Evolutionary conservation across 2,113 vertebrate species (phyloP), one percentile per base, ranked within the genome.

Genomic region (Cichladusa arquata): DNA sequence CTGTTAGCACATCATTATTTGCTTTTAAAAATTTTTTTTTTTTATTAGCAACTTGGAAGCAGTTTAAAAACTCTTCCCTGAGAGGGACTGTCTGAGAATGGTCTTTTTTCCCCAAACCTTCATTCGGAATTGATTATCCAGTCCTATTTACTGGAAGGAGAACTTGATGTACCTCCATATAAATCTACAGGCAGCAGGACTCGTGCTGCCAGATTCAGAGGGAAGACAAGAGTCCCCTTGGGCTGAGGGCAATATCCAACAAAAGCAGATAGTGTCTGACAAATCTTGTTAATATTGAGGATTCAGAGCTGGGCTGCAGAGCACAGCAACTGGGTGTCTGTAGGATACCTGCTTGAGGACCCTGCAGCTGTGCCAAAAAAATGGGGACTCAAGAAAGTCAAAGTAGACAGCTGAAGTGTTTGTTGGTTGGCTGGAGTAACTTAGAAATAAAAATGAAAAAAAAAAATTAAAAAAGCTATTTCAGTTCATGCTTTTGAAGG

Each of bases 151-250:
- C 77, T 82, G 28, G 72, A 88, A 95, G 50, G 45, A 95, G 88
- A 81, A 92, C 76, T 86, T 92, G 80, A 78, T 84, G 93, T 83
- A 71, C 70, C 86, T 93, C 92, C 76, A 64, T 67, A 23, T 64
- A 81, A 86, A 86, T 62, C 64, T 78, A 14, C 4, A 15, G 40
- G 51, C 79, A 48, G 85, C 15, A 83, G 64, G 36, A 48, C 23
- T 83, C 74, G 67, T 95, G 81, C 85, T 90, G 91, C 81, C 85
- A 71, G 87, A 83, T 81, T 47, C 36, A 77, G 28, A 81, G 67
- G 56, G 45, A 79, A 64, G 33, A 29, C 24, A 53, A 38, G 53
- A 85, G 38, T 83, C 34, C 51, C 48, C 9, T 36, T 29, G 40
- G 48, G 61, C n/a, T 53, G 56, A 60, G 79, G 66, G 65, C 19